A percentile compares a stretch with the other conserved stretches of the same genome.
These are phyloP conservation scores for Henricia sp. DNA, from an alignment of 53 echinoderm and acorn worm genomes.

Conservation along the genomic window DNA sequence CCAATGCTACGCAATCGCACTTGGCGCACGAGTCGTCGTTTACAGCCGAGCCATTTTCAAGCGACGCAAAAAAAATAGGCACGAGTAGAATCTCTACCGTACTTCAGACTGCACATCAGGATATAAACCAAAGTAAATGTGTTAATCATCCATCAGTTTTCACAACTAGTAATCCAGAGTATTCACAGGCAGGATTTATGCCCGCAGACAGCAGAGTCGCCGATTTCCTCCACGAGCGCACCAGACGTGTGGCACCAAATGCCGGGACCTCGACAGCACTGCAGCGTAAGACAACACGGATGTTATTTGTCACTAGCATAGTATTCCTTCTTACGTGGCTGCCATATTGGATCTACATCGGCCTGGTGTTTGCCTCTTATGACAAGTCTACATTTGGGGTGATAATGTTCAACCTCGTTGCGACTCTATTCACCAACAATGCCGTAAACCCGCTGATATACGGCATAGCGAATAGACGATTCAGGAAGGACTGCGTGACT, in stretches of 20 bases:
- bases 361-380: not conserved
- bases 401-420: too few species aligned
- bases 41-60: not conserved
- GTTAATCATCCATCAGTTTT: not conserved
- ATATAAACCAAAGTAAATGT: not conserved
- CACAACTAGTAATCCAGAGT: not conserved
- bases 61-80: not conserved
- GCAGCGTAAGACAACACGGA: slow-evolving; percentile 7
- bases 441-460: slow-evolving; percentile 1
- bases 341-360: slow-evolving; percentile 9
- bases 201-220: not conserved
- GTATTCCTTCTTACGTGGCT: slow-evolving; percentile 15
- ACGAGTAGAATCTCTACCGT: too few species aligned
- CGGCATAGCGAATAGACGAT: slow-evolving; percentile 15
- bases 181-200: not conserved
- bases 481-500: slow-evolving; percentile 3
- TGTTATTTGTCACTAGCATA: slow-evolving; percentile 20
- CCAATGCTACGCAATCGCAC: too few species aligned
- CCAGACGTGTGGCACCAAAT: not conserved
- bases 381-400: not conserved
- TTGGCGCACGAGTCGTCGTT: too few species aligned
- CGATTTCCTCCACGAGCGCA: not conserved
- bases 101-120: not conserved
- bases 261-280: not conserved
- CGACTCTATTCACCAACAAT: too few species aligned